A percentile compares a stretch with the other conserved stretches of the same genome.
Conservation (phyloP, 2,888 invertebrate genomes). For the Ochropleura leucogaster region DNA sequence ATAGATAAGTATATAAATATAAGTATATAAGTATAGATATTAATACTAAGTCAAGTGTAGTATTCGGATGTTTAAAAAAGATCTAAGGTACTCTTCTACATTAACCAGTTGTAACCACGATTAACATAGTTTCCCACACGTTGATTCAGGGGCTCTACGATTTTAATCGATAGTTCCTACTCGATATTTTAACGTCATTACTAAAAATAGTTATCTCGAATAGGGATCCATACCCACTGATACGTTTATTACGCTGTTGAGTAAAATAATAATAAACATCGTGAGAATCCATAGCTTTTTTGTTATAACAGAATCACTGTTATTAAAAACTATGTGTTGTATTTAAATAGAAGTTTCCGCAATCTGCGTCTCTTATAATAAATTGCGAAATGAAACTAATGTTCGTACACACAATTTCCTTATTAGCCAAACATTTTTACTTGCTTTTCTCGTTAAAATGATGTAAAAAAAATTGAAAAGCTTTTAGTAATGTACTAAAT, state of each 20-base stretch:
- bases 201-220: slow-evolving; percentile 17
- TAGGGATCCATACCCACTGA: slow-evolving; percentile 25
- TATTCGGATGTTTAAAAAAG: neutral
- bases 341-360: slow-evolving; percentile 35
- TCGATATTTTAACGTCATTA: neutral
- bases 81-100: neutral
- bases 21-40: too few species aligned
- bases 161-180: neutral
- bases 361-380: slow-evolving; percentile 12
- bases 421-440: slow-evolving; percentile 7
- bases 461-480: neutral
- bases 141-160: slow-evolving; percentile 5
- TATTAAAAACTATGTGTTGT: slow-evolving; percentile 44
- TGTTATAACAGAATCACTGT: slow-evolving; percentile 33
- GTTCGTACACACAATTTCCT: slow-evolving; percentile 19
- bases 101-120: neutral
- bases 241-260: slow-evolving; percentile 34
- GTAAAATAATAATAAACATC: slow-evolving; percentile 52
- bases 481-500: slow-evolving; percentile 17
- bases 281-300: slow-evolving; percentile 18
- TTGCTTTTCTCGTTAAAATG: neutral
- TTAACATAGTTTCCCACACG: neutral
- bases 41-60: neutral
- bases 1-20: too few species aligned
- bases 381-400: slow-evolving; percentile 24